These are phyloP conservation scores for Aphelenchoides bicaudatus DNA, from an alignment of 2,888 invertebrate species.

Conservation along the genomic window DNA sequence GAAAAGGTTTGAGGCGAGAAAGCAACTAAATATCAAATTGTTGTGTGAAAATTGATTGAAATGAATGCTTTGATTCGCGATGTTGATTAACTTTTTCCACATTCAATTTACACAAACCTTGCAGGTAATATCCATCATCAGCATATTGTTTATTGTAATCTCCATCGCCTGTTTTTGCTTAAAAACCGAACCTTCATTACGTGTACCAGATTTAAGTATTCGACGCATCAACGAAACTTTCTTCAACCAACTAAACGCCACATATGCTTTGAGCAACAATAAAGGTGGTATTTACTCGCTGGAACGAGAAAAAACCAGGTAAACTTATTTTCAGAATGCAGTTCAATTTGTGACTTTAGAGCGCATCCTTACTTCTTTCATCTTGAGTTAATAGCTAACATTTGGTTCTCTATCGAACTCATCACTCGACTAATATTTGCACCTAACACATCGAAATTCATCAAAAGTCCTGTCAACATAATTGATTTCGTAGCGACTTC, in stretches of 20 bases:
- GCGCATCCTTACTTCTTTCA: constrained; percentile 20
- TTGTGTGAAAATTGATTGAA: too few relatives aligned
- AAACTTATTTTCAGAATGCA: constrained; percentile 68
- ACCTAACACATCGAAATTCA: constrained; percentile 66
- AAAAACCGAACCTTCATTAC: constrained; percentile 94
- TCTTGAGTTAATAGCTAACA: constrained; percentile 83
- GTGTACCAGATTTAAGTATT: constrained; percentile 62
- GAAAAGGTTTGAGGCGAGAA: background rate
- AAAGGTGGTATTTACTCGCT: constrained; percentile 1
- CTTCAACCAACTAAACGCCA: constrained; percentile 7
- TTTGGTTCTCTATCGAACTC: constrained; percentile 92
- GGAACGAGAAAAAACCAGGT: too few relatives aligned
- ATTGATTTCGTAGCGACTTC: constrained; percentile 96
- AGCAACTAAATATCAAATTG: background rate
- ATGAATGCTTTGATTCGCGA: too few relatives aligned
- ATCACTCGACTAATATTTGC: constrained; percentile 70
- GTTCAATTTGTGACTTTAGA: constrained; percentile 68
- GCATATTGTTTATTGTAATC: constrained; percentile 91
- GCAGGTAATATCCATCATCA: constrained; percentile 87
- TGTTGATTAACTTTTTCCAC: too few relatives aligned
- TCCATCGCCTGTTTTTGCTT: constrained; percentile 91
- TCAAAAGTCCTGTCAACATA: constrained; percentile 79
- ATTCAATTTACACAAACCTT: constrained; percentile 43
- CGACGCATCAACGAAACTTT: constrained; percentile 28
- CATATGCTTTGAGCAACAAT: background rate